Evolutionary conservation across 2,113 vertebrate genomes (phyloP).

Genomic region (Meriones unguiculatus): DNA sequence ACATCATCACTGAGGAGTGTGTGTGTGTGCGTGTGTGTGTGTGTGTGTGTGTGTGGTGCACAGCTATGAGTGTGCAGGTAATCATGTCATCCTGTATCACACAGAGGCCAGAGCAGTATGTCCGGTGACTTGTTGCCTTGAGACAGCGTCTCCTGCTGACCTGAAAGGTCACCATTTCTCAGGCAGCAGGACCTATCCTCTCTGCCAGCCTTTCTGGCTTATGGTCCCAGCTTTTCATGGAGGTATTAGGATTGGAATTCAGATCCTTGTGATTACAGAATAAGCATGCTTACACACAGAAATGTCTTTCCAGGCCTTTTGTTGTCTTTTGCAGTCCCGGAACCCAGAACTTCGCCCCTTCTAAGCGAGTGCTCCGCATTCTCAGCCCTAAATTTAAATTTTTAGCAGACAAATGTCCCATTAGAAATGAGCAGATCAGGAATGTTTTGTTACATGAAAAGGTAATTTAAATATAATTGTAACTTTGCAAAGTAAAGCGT

Average conservation of each 20-base stretch:
- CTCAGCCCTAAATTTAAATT: not conserved
- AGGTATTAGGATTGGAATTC: not conserved
- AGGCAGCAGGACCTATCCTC: not conserved
- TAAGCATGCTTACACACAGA: not conserved
- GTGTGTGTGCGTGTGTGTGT: not conserved
- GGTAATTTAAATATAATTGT: not conserved
- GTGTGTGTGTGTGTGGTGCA: not conserved
- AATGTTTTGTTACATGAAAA: not conserved
- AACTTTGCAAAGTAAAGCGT: not conserved
- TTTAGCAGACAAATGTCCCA: not conserved
- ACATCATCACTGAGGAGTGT: not conserved
- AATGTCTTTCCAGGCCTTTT: not conserved
- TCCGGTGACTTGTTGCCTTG: not conserved
- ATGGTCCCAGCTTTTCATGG: not conserved
- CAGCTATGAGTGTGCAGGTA: not conserved
- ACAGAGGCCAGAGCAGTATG: not conserved
- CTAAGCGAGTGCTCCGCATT: not conserved
- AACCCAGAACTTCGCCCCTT: not conserved
- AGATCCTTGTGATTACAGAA: not conserved
- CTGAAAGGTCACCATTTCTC: not conserved
- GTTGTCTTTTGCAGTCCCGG: not conserved
- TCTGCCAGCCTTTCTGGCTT: not conserved
- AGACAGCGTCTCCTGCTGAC: not conserved
- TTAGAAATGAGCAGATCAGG: not conserved
- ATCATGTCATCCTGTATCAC: not conserved